Percentiles rank a stretch among this genome's conserved stretches.
These are phyloP conservation scores for Pseudomyrmex dendroicus DNA, from an alignment of 1,140 invertebrate genomes.

Conservation along the genomic window DNA sequence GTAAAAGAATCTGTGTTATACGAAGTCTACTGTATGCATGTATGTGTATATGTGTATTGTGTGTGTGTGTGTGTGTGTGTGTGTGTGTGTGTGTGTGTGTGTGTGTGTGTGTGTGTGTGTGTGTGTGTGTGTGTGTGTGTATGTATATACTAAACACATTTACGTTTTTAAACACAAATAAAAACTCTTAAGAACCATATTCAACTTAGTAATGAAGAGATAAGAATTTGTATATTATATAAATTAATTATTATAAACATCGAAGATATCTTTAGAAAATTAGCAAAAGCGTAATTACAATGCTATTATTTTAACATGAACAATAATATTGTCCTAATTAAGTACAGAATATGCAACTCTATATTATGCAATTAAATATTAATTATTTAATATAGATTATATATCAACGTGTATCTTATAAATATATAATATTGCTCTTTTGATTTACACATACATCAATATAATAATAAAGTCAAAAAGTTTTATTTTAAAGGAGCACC, in stretches of 20 bases:
- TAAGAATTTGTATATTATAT: not conserved
- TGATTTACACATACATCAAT: constrained; percentile 20
- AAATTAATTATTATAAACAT: not conserved
- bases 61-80: too few relatives aligned
- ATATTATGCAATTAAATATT: constrained; percentile 9
- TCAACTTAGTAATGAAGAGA: not conserved
- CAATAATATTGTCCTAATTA: constrained; percentile 25
- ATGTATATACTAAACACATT: too few relatives aligned
- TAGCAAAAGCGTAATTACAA: not conserved
- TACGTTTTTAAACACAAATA: too few relatives aligned
- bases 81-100: too few relatives aligned
- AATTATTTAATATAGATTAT: not conserved
- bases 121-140: too few relatives aligned
- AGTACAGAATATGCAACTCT: not conserved
- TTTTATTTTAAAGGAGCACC: not conserved
- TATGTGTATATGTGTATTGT: too few relatives aligned
- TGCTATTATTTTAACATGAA: not conserved
- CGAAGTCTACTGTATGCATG: too few relatives aligned
- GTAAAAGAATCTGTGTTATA: too few relatives aligned
- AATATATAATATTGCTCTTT: constrained; percentile 27
- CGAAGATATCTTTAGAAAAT: not conserved
- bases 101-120: too few relatives aligned
- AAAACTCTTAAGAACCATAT: not conserved
- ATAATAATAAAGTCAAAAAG: not conserved
- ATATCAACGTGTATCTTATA: not conserved